Conservation (phyloP, 1,140 invertebrate species). For the Tyrophagus putrescentiae region DNA sequence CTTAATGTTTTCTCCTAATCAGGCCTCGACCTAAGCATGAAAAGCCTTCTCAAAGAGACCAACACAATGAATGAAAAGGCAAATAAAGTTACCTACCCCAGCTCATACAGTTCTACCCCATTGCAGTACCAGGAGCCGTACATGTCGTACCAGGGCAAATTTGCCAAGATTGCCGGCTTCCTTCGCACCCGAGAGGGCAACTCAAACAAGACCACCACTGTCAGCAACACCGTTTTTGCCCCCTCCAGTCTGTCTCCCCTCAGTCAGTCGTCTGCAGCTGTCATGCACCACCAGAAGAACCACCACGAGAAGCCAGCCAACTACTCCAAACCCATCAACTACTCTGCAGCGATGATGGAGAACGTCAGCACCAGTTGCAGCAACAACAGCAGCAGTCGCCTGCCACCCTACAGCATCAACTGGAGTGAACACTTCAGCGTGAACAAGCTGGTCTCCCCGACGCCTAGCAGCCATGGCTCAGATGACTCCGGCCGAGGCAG, state of each 20-base stretch:
- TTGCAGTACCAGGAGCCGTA: neutral
- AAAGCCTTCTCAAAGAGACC: conserved; percentile 18
- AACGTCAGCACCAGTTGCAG: neutral
- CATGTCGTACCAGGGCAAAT: conserved; percentile 1
- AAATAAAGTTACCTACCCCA: neutral
- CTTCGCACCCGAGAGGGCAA: neutral
- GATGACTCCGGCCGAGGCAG: conserved; percentile 17
- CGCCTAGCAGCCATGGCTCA: conserved; percentile 4
- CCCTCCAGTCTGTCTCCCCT: neutral
- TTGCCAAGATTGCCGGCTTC: conserved; percentile 13
- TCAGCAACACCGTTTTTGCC: neutral
- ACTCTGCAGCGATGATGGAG: neutral
- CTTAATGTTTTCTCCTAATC: neutral
- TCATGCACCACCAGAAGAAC: neutral
- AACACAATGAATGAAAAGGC: conserved; percentile 5
- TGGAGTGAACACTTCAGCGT: conserved; percentile 18
- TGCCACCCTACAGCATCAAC: conserved; percentile 14
- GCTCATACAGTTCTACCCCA: neutral
- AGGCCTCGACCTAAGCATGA: conserved; percentile 26
- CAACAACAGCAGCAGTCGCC: neutral
- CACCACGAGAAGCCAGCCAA: neutral
- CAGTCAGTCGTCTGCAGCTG: neutral
- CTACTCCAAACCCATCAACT: neutral
- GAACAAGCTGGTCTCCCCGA: conserved; percentile 3
- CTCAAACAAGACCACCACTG: neutral